These are phyloP conservation scores for Orchesella cincta DNA, from an alignment of 1,140 invertebrate species.

Conservation along the genomic window DNA sequence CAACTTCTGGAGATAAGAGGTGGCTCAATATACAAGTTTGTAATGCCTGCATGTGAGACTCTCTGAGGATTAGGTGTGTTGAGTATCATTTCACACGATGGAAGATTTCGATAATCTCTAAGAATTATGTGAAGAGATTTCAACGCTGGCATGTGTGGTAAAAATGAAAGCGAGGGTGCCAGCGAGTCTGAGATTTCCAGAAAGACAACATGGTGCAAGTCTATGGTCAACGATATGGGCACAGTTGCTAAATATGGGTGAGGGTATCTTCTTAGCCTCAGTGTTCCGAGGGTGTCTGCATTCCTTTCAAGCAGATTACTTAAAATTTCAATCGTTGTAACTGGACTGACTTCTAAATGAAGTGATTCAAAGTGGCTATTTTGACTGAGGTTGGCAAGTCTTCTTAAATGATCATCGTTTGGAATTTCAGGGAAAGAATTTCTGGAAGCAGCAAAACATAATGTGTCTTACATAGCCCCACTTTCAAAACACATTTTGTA, in stretches of 20 bases:
- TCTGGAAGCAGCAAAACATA: constrained; percentile 2
- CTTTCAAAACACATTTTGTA: neutral
- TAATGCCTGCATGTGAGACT: neutral
- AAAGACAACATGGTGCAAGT: neutral
- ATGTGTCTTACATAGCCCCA: neutral
- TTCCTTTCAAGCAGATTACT: neutral
- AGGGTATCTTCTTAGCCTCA: constrained; percentile 6
- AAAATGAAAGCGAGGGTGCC: neutral
- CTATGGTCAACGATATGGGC: neutral
- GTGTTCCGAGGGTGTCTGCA: neutral
- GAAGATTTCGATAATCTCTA: constrained; percentile 2
- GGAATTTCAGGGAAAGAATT: neutral
- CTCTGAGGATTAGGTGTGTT: neutral
- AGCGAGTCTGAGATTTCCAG: neutral
- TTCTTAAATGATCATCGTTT: constrained; percentile 3
- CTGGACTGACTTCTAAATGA: neutral
- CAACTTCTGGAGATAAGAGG: neutral
- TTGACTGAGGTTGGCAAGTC: neutral
- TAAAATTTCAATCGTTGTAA: neutral
- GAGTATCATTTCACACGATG: neutral
- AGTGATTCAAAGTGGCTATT: neutral
- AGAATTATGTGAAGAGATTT: constrained; percentile 5
- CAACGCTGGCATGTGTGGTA: neutral
- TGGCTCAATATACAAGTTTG: neutral
- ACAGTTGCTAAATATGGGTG: neutral